Evolutionary conservation across 2,888 invertebrate species (phyloP), one percentile per base, ranked within the genome.

Genomic region (Thereva nobilitata): DNA sequence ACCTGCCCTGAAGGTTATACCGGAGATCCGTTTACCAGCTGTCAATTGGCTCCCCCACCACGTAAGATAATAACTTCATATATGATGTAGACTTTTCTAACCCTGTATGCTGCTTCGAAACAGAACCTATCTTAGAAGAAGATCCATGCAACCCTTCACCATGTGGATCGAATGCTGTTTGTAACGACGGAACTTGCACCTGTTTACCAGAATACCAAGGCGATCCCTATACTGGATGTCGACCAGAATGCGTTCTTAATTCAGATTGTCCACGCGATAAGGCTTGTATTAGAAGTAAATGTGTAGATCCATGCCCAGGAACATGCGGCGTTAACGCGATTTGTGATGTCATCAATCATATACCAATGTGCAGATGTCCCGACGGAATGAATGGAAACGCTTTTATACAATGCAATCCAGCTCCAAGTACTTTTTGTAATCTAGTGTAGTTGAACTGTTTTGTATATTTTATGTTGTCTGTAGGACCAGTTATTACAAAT

Each of bases 331-430:
- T 84, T 9, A 85, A 89, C 72, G 92, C 94, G 7, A 86, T 90
- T 75, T 94, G 94, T 75, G 86, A 85, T 55, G 91, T 92, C 2
- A 86, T 87, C 74, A 88, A 89, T 70, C 92, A 93, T 75, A 86
- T 93, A 56, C 91, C 93, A 34, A 85, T 88, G 70, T 92, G 92
- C 75, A 85, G 85, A 45, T 93, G 92, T 75, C 89, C 89, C 49
- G 83, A 85, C 69, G 90, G 89, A 61, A 91, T 85, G 78, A 87
- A 89, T 2, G 92, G 93, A 71, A 92, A 93, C 83, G 91, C 93
- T 59, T 91, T 91, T 76, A 83, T 88, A 40, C 84, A 85, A 73
- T 91, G 91, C 69, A 77, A 77, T 47, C 73, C 77, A 5, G 74
- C 83, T 34, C 75, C 76, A 73, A 73, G 76, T 77, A 76, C 72